phyloP scores from a whole-genome alignment of 2,888 invertebrate species.

The Bellardia pandia region DNA sequence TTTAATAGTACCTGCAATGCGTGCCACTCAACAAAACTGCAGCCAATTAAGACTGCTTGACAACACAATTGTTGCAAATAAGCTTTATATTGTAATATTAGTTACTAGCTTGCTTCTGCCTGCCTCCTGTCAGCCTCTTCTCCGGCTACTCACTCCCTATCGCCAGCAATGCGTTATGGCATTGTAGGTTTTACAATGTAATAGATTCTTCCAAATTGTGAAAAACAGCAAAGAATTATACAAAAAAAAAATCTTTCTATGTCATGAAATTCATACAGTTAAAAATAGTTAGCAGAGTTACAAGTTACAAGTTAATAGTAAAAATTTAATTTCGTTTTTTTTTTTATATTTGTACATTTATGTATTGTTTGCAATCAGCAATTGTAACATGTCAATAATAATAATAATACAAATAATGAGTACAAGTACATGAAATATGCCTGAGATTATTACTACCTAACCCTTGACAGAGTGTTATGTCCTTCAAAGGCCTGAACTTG shows the following conservation, averaged over 20 bases:
- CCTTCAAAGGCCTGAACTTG: too few relatives aligned
- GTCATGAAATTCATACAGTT: slow-evolving; percentile 56
- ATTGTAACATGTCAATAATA: slow-evolving; percentile 32
- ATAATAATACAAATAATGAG: not conserved
- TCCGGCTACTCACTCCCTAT: too few relatives aligned
- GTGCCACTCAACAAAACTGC: slow-evolving; percentile 71
- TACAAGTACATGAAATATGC: too few relatives aligned
- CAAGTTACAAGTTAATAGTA: slow-evolving; percentile 56
- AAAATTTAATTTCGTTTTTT: slow-evolving; percentile 27
- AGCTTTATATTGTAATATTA: slow-evolving; percentile 58
- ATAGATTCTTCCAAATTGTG: slow-evolving; percentile 50
- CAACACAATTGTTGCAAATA: slow-evolving; percentile 71
- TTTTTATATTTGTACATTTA: not conserved
- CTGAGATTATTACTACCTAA: too few relatives aligned
- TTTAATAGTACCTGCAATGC: slow-evolving; percentile 72
- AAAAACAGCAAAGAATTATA: not conserved
- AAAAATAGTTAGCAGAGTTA: slow-evolving; percentile 46
- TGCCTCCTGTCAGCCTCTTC: too few relatives aligned
- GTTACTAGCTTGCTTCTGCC: not conserved
- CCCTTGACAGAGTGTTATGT: too few relatives aligned
- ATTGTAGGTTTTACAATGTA: slow-evolving; percentile 48
- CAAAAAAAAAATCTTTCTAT: slow-evolving; percentile 13
- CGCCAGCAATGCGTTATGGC: not conserved
- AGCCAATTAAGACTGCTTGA: slow-evolving; percentile 70
- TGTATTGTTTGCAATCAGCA: slow-evolving; percentile 2